Evolutionary conservation across 2,888 invertebrate species (phyloP).

Genomic region (Tuta absoluta): DNA sequence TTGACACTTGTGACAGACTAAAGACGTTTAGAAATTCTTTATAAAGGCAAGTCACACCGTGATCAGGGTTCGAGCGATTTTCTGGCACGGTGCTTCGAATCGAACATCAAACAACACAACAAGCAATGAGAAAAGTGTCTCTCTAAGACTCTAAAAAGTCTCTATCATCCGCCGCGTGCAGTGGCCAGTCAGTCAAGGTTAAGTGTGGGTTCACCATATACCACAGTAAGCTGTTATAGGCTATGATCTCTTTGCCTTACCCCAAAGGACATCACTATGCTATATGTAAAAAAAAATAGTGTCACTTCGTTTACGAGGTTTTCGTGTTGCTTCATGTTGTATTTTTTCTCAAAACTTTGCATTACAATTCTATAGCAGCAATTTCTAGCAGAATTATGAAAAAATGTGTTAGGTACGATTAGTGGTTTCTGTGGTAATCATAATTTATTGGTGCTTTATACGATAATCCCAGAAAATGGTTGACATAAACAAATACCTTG

Average conservation of each 20-base stretch:
- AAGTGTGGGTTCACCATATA: too few species aligned
- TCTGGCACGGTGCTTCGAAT: too few species aligned
- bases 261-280: background rate
- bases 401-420: background rate
- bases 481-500: conserved; percentile 73
- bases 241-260: background rate
- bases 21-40: background rate
- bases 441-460: background rate
- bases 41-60: background rate
- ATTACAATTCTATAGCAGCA: background rate
- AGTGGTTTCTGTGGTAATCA: background rate
- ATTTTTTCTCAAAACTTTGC: background rate
- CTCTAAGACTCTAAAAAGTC: too few species aligned
- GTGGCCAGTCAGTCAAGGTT: too few species aligned
- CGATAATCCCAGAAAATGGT: conserved; percentile 46
- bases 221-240: background rate
- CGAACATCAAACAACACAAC: too few species aligned
- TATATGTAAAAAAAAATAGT: background rate
- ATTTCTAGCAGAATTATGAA: background rate
- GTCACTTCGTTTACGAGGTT: background rate
- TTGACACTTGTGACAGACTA: background rate
- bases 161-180: too few species aligned
- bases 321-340: too few species aligned
- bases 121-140: too few species aligned
- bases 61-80: background rate